Evolutionary conservation across 2,888 invertebrate species (phyloP).

Genomic region (Nemoura dubitans): DNA sequence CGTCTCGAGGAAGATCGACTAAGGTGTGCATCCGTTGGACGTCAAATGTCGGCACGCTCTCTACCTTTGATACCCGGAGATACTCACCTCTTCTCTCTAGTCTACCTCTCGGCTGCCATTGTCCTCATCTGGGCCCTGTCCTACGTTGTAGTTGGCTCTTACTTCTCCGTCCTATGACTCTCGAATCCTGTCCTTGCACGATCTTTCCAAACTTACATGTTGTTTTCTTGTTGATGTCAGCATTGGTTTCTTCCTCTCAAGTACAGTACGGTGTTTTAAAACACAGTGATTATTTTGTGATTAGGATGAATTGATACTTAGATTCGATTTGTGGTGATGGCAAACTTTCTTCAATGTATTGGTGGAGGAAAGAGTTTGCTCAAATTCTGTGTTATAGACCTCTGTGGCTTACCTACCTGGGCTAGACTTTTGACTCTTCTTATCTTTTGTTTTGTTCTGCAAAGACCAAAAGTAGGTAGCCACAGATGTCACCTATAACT

Average conservation of each 20-base stretch:
- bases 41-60: slow-evolving; percentile 25
- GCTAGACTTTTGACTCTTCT: too few species aligned
- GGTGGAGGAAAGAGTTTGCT: not conserved
- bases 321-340: not conserved
- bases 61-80: slow-evolving; percentile 23
- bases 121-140: slow-evolving; percentile 49
- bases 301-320: not conserved
- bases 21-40: slow-evolving; percentile 65
- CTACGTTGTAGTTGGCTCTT: slow-evolving; percentile 50
- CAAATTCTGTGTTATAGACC: not conserved
- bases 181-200: not conserved
- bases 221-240: not conserved
- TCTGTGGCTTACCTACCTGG: not conserved
- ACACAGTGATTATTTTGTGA: not conserved
- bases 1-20: slow-evolving; percentile 75
- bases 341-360: not conserved
- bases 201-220: not conserved
- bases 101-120: slow-evolving; percentile 43
- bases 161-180: slow-evolving; percentile 17
- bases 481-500: too few species aligned
- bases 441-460: too few species aligned
- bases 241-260: slow-evolving; percentile 7
- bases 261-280: not conserved
- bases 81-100: slow-evolving; percentile 43
- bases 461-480: too few species aligned